These are phyloP conservation scores for Epinotia demarniana DNA, from an alignment of 2,888 invertebrate species.

Conservation along the genomic window DNA sequence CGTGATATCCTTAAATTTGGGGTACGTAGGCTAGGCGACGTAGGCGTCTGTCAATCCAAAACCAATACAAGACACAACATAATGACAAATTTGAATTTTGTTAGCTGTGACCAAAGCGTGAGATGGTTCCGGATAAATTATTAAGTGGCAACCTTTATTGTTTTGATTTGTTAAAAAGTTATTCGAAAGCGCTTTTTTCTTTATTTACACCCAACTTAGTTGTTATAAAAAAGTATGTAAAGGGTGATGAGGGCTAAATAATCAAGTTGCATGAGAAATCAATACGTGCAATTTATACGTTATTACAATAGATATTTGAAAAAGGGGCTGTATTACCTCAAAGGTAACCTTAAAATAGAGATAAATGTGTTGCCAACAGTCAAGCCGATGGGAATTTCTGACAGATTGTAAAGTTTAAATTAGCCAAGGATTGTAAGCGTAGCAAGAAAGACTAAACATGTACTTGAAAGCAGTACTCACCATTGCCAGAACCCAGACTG, in stretches of 20 bases:
- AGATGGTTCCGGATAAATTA: conserved; percentile 77
- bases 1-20: conserved; percentile 60
- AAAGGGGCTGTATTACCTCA: conserved; percentile 29
- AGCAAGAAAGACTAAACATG: conserved; percentile 51
- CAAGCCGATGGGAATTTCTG: conserved; percentile 59
- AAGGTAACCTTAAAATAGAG: conserved; percentile 5
- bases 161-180: conserved; percentile 26
- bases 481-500: conserved; percentile 74
- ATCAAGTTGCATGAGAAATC: conserved; percentile 1
- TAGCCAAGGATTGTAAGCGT: conserved; percentile 56
- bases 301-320: neutral
- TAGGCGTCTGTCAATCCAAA: conserved; percentile 69
- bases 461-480: conserved; percentile 63
- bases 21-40: conserved; percentile 49
- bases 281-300: neutral
- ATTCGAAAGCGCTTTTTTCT: conserved; percentile 18
- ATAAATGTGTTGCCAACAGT: conserved; percentile 51
- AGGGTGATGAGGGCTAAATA: conserved; percentile 1
- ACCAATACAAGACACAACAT: conserved; percentile 86
- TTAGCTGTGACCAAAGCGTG: conserved; percentile 82
- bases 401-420: conserved; percentile 50
- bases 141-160: conserved; percentile 55
- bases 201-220: neutral
- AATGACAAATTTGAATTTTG: conserved; percentile 80
- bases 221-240: neutral